Evolutionary conservation across 2,797 vertebrate genomes (phyloP), one percentile per base, ranked within the genome.

Genomic region (Zalophus californianus): DNA sequence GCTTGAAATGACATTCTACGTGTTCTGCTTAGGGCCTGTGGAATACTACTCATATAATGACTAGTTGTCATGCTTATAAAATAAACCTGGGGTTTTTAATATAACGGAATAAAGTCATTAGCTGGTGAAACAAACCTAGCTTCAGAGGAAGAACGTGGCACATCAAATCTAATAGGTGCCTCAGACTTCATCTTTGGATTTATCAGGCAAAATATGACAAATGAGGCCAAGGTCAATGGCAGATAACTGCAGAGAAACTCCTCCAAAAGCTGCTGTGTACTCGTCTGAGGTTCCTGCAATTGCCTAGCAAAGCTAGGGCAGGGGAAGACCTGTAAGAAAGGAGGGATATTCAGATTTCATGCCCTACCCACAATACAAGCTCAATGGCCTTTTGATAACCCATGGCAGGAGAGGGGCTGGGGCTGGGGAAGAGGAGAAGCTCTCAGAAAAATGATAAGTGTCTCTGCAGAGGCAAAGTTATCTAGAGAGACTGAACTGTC

Each of bases 201-300:
- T 92, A 16, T 80, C 83, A 94, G 90, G 92, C 78, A 64, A 97
- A 97, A 97, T 54, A 97, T 90, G 84, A 80, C 70, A 97, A 98
- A 96, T 11, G 82, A 64, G 91, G 93, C 96, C 95, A 97, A 97
- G 64, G 97, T 96, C 96, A 97, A 82, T 56, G 64, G 78, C 94
- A 96, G 50, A 4, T 0, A 96, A 60, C 86, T 68, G 79, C 90
- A 96, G 56, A 94, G 86, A 92, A 86, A 73, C 83, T 94, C 64
- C 84, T 96, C 60, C 18, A 12, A 4, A n/a, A n/a, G 75, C 60
- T 66, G 52, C 64, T 35, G 9, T 41, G 35, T 9, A 48, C 13
- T 70, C 50, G 70, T 80, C 25, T 38, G 50, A 77, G 38, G 18
- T 85, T 88, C n/a, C n/a, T 78, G 41, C 2, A 56, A 38, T 23